Evolutionary conservation across 2,113 vertebrate species (phyloP), one percentile per base, ranked within the genome.

Genomic region (Marmota monax): DNA sequence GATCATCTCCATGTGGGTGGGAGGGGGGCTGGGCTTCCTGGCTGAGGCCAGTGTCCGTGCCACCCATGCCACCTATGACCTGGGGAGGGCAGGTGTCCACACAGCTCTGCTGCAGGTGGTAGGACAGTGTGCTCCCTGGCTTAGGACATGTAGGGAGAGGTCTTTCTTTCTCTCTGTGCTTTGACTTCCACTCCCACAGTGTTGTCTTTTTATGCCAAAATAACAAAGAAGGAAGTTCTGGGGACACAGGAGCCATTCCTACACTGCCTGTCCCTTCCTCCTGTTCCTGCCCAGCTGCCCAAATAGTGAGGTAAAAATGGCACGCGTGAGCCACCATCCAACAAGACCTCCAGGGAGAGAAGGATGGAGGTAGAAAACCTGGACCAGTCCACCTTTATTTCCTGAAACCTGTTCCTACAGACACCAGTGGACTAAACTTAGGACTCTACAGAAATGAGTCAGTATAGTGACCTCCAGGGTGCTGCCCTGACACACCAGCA

Each of bases 391-490:
- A 10, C 32, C 12, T 22, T n/a, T 13, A 1, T 16, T 22, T 73
- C 58, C 90, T 82, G 58, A 89, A 58, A 27, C 23, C 67, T 51
- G 53, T 29, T 13, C 53, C 37, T 61, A 1, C 4, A 13, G 27
- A 65, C 12, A 67, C 53, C 45, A 27, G 2, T 27, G 39, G 18
- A 67, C 56, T 58, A 56, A 32, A 86, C 7, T 22, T 63, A 63
- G 34, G 58, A 23, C 5, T 67, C 3, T 2, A 23, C 32, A 22
- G 65, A 56, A 23, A 29, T 20, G 29, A 53, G 13, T 34, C 34
- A 0, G 4, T 7, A 7, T 37, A 51, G 72, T 53, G 25, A 7
- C 6, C 5, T 9, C 39, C 25, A 37, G 0, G 2, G 11, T 4
- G 0, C 72, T 22, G 20, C 32, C 37, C 61, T 48, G 61, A 32